Evolutionary conservation across 1,140 invertebrate species (phyloP), one percentile per base, ranked within the genome.

Genomic region (Drosophila leontia): DNA sequence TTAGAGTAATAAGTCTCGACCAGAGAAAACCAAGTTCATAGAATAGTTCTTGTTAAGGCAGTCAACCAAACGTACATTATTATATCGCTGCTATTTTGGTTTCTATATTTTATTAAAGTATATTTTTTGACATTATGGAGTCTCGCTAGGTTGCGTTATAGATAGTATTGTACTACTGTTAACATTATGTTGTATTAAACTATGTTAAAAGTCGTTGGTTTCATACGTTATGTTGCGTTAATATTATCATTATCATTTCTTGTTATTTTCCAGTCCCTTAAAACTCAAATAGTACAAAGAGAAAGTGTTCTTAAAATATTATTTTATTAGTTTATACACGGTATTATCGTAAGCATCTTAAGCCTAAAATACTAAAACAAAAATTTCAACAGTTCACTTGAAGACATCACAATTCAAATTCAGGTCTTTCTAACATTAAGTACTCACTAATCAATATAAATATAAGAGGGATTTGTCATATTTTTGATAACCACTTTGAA

Each of bases 321-420:
- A 17, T 61, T 77, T 77, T 77, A 76, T 76, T 67, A 76, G 64
- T 77, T 77, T 55, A 60, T 77, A 77, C 56, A 77, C 11, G 74
- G 60, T 71, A 56, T 59, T 68, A 76, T 76, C 45, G 65, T 65
- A 62, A 56, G 63, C 55, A 50, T 61, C 76, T 83, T 83, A 86
- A 19, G 71, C 19, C 58, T 71, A 78, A 60, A 79, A 79, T 78
- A 78, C 75, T 79, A 84, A 88, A 78, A 78, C 80, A 81, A 81
- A 80, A 88, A 88, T 88, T 88, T 90, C 85, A 88, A 88, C 84
- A 88, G 81, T 90, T 84, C 74, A 88, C 84, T 88, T 87, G 74
- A 90, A 80, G 74, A 78, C 84, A 88, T 88, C 85, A 88, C 84
- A 88, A 84, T 84, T 75, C 72, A 68, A 84, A 90, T 75, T 70